phyloP scores from a whole-genome alignment of 2,113 vertebrate species.

The Benthochromis sp. region DNA sequence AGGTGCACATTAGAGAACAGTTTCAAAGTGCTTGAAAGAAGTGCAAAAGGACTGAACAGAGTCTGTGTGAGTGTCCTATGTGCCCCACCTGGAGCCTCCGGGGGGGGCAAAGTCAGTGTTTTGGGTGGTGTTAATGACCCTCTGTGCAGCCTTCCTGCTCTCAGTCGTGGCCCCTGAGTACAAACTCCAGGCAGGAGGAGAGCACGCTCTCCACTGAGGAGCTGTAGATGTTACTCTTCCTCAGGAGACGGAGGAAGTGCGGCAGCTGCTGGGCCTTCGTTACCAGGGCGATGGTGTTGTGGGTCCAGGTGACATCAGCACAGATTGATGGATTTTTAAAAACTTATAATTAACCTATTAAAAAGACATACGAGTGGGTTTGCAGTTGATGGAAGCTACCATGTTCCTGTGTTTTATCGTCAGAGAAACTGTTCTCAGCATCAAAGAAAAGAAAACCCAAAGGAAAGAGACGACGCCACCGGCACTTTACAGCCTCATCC shows the following conservation, averaged over 20 bases:
- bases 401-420: background rate
- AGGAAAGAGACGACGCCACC: background rate
- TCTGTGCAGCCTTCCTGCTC: background rate
- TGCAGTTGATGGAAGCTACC: background rate
- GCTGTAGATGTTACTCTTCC: background rate
- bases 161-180: background rate
- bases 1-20: background rate
- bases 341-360: fast-evolving
- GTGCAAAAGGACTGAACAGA: fast-evolving
- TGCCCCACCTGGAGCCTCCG: background rate
- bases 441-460: background rate
- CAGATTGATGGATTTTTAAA: background rate
- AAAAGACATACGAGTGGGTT: fast-evolving
- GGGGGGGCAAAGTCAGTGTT: background rate
- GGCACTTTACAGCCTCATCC: background rate
- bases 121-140: background rate
- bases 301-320: background rate
- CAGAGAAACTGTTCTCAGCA: background rate
- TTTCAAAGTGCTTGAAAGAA: background rate
- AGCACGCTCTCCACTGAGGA: background rate
- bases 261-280: background rate
- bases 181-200: background rate
- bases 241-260: background rate
- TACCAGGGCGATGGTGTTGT: background rate
- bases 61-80: background rate